Base-by-base conservation (phyloP, 2,888 invertebrate species). In the Drosophila glabriapex region DNA sequence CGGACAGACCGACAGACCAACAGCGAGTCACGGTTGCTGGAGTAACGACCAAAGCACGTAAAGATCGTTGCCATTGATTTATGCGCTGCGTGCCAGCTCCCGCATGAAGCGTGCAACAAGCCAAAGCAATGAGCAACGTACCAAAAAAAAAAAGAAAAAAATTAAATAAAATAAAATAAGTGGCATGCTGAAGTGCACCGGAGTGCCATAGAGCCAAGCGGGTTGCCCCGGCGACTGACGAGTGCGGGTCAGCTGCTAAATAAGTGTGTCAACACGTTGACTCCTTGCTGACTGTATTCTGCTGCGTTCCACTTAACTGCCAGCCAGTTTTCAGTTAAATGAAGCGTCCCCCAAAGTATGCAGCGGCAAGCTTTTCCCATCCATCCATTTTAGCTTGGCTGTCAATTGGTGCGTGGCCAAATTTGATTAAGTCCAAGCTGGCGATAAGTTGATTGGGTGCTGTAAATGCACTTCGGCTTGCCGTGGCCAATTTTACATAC, bases 51-150 rank as follows among this genome's bases (percentile, higher is more conserved):
- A 70, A 62, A 70, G 90, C 87, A 88, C 87, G 87, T 88, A 91
- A 83, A 85, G 91, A 85, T 91, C 87, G 85, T 88, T 90, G 85
- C 87, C 91, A 91, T 91, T 88, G 87, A 88, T 88, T 88, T 88
- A 88, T 91, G 90, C 76, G 76, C 88, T 68, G 88, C 90, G 76
- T 87, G 89, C 82, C 79, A 72, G 50, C 31, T 77, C 70, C 59
- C 85, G 86, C 90, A 71, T 87, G 85, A 82, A 77, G 80, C 86
- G 81, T 89, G 90, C 91, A 91, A 89, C 91, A 87, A 89, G 88
- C 91, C 78, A 86, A 58, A 68, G 65, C 72, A 67, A 65, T 56
- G 62, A 53, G 56, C 68, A 71, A 28, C 37, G 61, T 39, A 28
- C 50, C 10, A 43, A 31, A 10, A 43, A 43, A 56, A 29, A n/a